Evolutionary conservation across 2,797 vertebrate species (phyloP).

Genomic region (Otolemur crassicaudatus): DNA sequence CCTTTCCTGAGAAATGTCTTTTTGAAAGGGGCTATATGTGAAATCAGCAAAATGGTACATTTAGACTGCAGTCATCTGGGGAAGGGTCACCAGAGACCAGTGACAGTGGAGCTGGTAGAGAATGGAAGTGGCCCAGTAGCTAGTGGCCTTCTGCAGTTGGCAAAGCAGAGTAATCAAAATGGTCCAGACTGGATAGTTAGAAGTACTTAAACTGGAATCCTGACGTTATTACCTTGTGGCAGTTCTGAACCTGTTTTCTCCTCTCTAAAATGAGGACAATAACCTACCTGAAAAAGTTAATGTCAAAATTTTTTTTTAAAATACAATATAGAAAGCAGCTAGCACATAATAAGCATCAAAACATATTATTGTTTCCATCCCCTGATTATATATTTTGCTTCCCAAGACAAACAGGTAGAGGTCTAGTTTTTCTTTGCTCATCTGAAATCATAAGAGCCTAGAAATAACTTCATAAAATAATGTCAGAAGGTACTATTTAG

Average conservation of each 20-base stretch:
- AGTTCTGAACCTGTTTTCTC: conserved; percentile 1
- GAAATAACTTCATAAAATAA: neutral
- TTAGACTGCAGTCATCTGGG: neutral
- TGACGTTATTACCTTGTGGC: neutral
- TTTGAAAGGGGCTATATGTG: neutral
- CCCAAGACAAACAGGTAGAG: neutral
- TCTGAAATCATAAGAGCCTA: neutral
- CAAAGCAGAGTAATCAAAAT: neutral
- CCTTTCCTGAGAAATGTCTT: neutral
- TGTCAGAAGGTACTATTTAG: neutral
- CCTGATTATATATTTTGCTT: neutral
- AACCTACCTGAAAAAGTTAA: neutral
- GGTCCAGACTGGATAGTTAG: neutral
- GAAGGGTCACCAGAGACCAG: neutral
- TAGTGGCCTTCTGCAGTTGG: neutral
- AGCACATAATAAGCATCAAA: neutral
- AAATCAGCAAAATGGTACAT: neutral
- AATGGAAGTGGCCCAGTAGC: neutral
- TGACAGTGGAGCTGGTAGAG: neutral
- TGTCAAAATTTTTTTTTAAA: neutral
- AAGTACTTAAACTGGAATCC: neutral
- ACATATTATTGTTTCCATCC: neutral
- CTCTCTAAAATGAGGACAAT: neutral
- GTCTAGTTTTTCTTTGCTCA: neutral
- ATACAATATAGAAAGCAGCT: neutral